Percentiles rank a stretch among this genome's conserved stretches.
These are phyloP conservation scores for Centruroides sculpturatus DNA, from an alignment of 1,140 invertebrate genomes.

Conservation along the genomic window DNA sequence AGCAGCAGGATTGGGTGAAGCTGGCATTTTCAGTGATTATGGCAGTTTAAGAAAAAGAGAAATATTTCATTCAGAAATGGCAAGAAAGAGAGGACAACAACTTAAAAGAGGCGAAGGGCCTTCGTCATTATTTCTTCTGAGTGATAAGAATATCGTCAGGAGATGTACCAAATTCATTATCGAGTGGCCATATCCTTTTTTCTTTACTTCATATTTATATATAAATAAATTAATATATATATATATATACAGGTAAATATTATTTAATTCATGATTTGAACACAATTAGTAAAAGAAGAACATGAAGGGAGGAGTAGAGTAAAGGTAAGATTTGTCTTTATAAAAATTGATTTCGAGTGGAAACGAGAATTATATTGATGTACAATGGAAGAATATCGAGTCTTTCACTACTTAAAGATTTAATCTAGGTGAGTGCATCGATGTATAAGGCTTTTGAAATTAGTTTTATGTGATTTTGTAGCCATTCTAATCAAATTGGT, in stretches of 20 bases:
- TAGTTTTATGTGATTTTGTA: too few relatives aligned
- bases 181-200: slow-evolving; percentile 90
- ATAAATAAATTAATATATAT: background rate
- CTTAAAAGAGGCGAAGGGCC: slow-evolving; percentile 53
- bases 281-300: background rate
- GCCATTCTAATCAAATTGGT: too few relatives aligned
- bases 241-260: background rate
- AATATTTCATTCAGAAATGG: slow-evolving; percentile 13
- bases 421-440: too few relatives aligned
- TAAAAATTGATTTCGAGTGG: too few relatives aligned
- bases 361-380: too few relatives aligned
- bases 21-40: background rate
- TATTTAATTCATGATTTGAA: background rate
- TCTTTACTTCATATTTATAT: background rate
- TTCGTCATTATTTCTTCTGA: slow-evolving; percentile 93
- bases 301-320: too few relatives aligned
- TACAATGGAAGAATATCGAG: too few relatives aligned
- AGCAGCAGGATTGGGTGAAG: background rate
- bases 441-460: too few relatives aligned
- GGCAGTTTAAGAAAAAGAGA: background rate
- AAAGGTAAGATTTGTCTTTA: too few relatives aligned
- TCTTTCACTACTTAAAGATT: too few relatives aligned
- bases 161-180: slow-evolving; percentile 97
- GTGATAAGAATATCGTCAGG: slow-evolving; percentile 92
- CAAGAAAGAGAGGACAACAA: slow-evolving; percentile 47